These are phyloP conservation scores for Octodon degus DNA, from an alignment of 2,113 vertebrate species.

Conservation along the genomic window DNA sequence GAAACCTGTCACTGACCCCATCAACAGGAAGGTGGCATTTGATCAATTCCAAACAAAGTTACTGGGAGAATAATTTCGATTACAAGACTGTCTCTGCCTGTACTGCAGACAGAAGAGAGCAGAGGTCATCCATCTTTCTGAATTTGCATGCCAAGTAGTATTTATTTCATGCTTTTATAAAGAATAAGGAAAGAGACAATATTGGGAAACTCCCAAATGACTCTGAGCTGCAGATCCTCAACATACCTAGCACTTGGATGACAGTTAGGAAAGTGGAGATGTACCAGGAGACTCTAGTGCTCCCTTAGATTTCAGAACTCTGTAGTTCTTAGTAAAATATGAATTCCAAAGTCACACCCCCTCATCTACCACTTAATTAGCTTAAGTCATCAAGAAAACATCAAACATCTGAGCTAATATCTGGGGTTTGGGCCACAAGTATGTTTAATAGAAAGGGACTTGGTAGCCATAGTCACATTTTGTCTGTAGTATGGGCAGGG, in stretches of 20 bases:
- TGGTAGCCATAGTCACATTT: background rate
- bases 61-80: constrained; percentile 70
- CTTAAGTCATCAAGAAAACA: background rate
- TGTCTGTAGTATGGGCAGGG: background rate
- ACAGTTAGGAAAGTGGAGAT: background rate
- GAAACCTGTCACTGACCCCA: constrained; percentile 30
- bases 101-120: constrained; percentile 30
- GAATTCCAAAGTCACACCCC: background rate
- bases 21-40: constrained; percentile 58
- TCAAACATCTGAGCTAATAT: background rate
- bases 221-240: background rate
- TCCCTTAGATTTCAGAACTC: background rate
- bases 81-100: constrained; percentile 47
- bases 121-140: constrained; percentile 59
- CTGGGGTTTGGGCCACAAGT: background rate
- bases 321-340: constrained; percentile 3
- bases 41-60: constrained; percentile 73
- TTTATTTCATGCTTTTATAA: constrained; percentile 62
- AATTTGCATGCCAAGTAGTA: constrained; percentile 14
- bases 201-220: background rate
- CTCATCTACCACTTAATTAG: background rate
- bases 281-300: background rate
- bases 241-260: background rate
- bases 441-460: background rate
- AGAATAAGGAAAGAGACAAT: background rate